These are phyloP conservation scores for Drosophila rubida DNA, from an alignment of 2,888 invertebrate species.

Conservation along the genomic window DNA sequence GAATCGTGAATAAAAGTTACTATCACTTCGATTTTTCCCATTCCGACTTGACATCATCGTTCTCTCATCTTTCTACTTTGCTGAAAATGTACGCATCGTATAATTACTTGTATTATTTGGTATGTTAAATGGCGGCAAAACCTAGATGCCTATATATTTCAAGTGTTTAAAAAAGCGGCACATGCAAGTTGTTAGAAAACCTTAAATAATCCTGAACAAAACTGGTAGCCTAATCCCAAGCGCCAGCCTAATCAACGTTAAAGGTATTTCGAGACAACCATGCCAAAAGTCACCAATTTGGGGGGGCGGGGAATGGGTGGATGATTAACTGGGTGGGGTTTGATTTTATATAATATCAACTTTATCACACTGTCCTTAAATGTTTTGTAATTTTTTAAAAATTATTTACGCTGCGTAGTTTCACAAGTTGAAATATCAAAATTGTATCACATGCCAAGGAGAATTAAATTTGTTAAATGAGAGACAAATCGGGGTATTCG, in stretches of 20 bases:
- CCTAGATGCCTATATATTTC: conserved; percentile 50
- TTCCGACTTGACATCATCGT: conserved; percentile 23
- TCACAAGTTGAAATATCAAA: conserved; percentile 28
- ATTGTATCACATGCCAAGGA: conserved; percentile 28
- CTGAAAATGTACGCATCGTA: conserved; percentile 41
- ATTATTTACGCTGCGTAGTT: conserved; percentile 41
- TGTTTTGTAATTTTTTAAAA: conserved; percentile 34
- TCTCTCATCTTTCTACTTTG: conserved; percentile 35
- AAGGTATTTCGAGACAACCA: conserved; percentile 48
- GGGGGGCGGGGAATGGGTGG: neutral
- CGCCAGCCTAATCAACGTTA: conserved; percentile 9
- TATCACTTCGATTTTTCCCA: conserved; percentile 61
- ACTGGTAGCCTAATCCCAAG: conserved; percentile 13
- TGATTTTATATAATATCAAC: conserved; percentile 34
- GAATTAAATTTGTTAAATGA: neutral
- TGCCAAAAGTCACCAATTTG: conserved; percentile 69
- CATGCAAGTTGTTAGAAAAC: conserved; percentile 49
- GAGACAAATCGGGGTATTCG: neutral
- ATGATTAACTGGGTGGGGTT: neutral
- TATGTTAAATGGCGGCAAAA: conserved; percentile 78
- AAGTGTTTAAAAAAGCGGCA: conserved; percentile 56
- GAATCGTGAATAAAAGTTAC: conserved; percentile 61
- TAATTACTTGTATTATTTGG: conserved; percentile 64
- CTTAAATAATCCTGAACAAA: conserved; percentile 2
- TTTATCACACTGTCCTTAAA: conserved; percentile 37